Evolutionary conservation across 1,140 invertebrate genomes (phyloP).

Genomic region (Drosophila nigrodunni): DNA sequence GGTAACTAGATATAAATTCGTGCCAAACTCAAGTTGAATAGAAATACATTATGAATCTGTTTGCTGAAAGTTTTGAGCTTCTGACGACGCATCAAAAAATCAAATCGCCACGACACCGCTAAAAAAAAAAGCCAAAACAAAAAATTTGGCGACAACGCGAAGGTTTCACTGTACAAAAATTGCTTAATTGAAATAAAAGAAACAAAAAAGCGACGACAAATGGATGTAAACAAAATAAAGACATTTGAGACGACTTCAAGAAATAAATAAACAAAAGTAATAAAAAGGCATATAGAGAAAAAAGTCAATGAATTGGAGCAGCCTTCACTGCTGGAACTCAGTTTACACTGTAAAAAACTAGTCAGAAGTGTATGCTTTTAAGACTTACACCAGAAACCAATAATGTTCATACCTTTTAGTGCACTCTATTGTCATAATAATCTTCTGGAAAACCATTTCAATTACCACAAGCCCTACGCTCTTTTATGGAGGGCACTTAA

Average conservation of each 20-base stretch:
- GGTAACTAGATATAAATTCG: neutral
- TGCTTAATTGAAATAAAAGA: slow-evolving; percentile 49
- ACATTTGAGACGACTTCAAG: slow-evolving; percentile 58
- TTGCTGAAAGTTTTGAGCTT: slow-evolving; percentile 11
- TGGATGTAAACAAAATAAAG: slow-evolving; percentile 43
- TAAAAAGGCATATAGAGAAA: slow-evolving; percentile 23
- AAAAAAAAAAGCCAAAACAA: slow-evolving; percentile 25
- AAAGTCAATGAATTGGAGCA: slow-evolving; percentile 36
- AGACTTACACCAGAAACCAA: slow-evolving; percentile 40
- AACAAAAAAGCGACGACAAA: slow-evolving; percentile 35
- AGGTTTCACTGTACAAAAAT: slow-evolving; percentile 41
- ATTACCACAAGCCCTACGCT: slow-evolving; percentile 29
- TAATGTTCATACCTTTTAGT: neutral
- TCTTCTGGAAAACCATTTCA: slow-evolving; percentile 29
- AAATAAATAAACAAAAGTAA: slow-evolving; percentile 5
- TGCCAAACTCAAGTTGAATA: neutral
- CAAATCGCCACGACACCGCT: slow-evolving; percentile 13
- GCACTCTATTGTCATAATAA: slow-evolving; percentile 4
- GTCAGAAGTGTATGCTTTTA: slow-evolving; percentile 60
- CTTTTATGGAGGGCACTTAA: slow-evolving; percentile 44
- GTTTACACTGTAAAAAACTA: slow-evolving; percentile 49
- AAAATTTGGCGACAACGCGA: slow-evolving; percentile 1
- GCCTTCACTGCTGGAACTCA: slow-evolving; percentile 39
- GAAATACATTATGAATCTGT: neutral
- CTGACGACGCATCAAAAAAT: slow-evolving; percentile 35